phyloP scores from a whole-genome alignment of 2,113 vertebrate genomes.

The Erythrocercus mccallii region DNA sequence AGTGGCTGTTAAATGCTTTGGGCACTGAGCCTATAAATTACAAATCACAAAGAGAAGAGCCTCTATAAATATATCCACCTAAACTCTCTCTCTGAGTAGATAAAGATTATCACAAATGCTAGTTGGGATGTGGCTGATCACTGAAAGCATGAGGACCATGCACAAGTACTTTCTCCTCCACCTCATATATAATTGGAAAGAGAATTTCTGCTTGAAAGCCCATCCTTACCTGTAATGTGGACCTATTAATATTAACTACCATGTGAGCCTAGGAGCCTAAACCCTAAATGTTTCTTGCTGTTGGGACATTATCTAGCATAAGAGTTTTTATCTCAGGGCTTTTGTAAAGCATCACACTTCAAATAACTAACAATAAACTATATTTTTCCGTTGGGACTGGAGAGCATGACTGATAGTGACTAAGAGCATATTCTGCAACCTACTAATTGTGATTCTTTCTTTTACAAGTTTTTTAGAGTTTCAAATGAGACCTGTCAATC shows the following conservation, averaged over 20 bases:
- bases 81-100: neutral
- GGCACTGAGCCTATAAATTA: neutral
- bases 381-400: neutral
- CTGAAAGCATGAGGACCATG: neutral
- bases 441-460: neutral
- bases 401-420: neutral
- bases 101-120: neutral
- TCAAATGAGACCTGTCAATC: constrained; percentile 19
- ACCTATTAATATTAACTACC: neutral
- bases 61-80: neutral
- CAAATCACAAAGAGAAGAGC: neutral
- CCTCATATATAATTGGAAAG: neutral
- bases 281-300: neutral
- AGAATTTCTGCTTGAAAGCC: neutral
- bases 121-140: neutral
- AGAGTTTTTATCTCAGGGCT: neutral
- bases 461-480: constrained; percentile 10
- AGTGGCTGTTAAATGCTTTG: neutral
- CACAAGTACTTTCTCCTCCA: neutral
- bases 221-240: rapidly evolving
- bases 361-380: neutral
- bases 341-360: neutral
- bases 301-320: neutral
- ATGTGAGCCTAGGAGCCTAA: neutral
- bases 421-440: neutral